phyloP scores from a whole-genome alignment of 1,140 invertebrate genomes.

The Zaprionus nigranus region DNA sequence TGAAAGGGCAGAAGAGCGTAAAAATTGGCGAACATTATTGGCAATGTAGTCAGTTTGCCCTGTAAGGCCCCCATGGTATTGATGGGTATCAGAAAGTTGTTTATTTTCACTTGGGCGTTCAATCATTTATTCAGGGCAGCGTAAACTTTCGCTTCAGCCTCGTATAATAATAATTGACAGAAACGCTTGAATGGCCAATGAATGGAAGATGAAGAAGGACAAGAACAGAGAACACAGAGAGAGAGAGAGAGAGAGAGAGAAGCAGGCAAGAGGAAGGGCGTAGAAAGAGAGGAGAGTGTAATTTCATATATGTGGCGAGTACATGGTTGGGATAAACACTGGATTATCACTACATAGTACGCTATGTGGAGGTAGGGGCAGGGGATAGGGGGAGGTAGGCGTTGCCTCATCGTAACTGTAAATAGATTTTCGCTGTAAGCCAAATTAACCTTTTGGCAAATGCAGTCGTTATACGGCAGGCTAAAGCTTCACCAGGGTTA shows the following conservation, averaged over 20 bases:
- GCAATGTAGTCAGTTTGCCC: slow-evolving; percentile 16
- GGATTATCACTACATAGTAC: slow-evolving; percentile 21
- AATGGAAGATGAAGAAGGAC: slow-evolving; percentile 14
- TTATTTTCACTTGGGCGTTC: slow-evolving; percentile 40
- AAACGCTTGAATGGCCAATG: slow-evolving; percentile 31
- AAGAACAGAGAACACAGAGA: background rate
- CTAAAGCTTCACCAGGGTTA: slow-evolving; percentile 24
- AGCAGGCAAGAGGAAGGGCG: background rate
- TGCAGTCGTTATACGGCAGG: slow-evolving; percentile 29
- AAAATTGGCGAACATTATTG: slow-evolving; percentile 36
- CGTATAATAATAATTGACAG: slow-evolving; percentile 42
- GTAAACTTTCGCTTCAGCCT: slow-evolving; percentile 26
- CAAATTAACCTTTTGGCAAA: slow-evolving; percentile 38
- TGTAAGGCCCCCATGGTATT: background rate
- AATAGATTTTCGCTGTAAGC: slow-evolving; percentile 29
- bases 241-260: background rate
- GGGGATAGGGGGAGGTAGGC: background rate
- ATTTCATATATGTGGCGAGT: slow-evolving; percentile 11
- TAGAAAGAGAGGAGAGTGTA: background rate
- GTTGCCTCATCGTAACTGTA: slow-evolving; percentile 8
- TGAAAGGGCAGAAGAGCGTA: slow-evolving; percentile 8
- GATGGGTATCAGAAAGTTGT: slow-evolving; percentile 43
- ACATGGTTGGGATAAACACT: slow-evolving; percentile 17
- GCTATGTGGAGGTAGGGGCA: background rate
- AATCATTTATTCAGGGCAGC: slow-evolving; percentile 43